Evolutionary conservation across 2,888 invertebrate genomes (phyloP).

Genomic region (Tachystola acroxantha): DNA sequence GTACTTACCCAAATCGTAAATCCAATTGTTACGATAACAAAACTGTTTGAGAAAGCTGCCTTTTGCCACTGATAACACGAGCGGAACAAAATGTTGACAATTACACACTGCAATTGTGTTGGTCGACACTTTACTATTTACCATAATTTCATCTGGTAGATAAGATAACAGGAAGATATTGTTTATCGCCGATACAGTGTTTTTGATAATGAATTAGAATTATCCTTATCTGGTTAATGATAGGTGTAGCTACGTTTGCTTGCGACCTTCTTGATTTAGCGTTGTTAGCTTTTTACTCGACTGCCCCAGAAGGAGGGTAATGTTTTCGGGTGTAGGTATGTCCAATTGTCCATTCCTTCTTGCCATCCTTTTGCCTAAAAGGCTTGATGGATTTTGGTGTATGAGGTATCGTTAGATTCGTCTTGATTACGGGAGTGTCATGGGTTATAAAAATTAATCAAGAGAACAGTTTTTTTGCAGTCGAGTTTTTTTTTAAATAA

Average conservation of each 20-base stretch:
- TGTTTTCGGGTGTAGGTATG: too few species aligned
- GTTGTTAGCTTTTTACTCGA: too few species aligned
- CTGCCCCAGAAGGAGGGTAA: too few species aligned
- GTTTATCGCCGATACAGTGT: constrained; percentile 26
- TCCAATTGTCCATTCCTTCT: too few species aligned
- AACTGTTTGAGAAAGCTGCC: constrained; percentile 34
- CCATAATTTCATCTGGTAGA: constrained; percentile 53
- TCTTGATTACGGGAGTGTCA: too few species aligned
- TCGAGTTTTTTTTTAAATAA: too few species aligned
- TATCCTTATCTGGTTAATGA: constrained; percentile 29
- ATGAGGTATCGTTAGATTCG: too few species aligned
- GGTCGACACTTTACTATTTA: constrained; percentile 37
- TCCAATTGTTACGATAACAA: constrained; percentile 26
- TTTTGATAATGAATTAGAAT: constrained; percentile 35
- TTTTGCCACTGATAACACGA: constrained; percentile 36
- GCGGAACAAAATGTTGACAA: constrained; percentile 24
- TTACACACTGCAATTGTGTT: constrained; percentile 39
- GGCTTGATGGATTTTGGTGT: too few species aligned
- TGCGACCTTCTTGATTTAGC: constrained; percentile 33
- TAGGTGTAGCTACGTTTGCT: constrained; percentile 7
- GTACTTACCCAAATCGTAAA: constrained; percentile 8
- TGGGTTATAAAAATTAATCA: too few species aligned
- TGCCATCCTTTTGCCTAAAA: too few species aligned
- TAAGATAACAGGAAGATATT: constrained; percentile 36
- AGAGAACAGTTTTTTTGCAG: too few species aligned